Percentiles rank a stretch among this genome's conserved stretches.
phyloP scores from a whole-genome alignment of 2,113 vertebrate species.

The Aegotheles bennettii region DNA sequence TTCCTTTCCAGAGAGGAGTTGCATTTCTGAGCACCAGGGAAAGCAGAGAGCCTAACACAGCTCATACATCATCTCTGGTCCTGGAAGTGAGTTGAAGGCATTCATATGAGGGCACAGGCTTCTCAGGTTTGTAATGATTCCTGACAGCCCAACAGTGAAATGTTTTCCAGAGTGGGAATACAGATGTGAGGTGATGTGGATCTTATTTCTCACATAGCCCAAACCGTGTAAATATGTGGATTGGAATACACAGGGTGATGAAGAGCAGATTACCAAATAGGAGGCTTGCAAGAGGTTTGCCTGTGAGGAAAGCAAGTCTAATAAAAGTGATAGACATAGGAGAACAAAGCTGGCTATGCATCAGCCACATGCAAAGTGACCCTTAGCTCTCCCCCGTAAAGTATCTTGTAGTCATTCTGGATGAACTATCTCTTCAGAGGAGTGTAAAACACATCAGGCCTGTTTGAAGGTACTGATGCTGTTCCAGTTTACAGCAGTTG shows the following conservation, averaged over 20 bases:
- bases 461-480: not conserved
- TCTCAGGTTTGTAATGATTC: constrained; percentile 38
- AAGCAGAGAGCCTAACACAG: not conserved
- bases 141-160: constrained; percentile 36
- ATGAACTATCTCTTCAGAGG: not conserved
- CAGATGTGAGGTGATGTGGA: constrained; percentile 7
- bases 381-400: not conserved
- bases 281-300: not conserved
- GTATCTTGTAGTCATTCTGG: not conserved
- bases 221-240: not conserved
- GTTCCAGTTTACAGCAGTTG: not conserved
- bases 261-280: constrained; percentile 31
- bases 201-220: constrained; percentile 16
- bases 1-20: not conserved
- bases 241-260: constrained; percentile 20
- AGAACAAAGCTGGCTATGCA: not conserved
- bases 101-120: not conserved
- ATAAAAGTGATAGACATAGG: constrained; percentile 31
- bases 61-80: not conserved
- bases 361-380: not conserved
- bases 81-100: not conserved
- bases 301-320: not conserved
- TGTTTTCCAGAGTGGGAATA: constrained; percentile 11
- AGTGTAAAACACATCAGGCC: not conserved
- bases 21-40: not conserved